Evolutionary conservation across 1,140 invertebrate genomes (phyloP), one percentile per base, ranked within the genome.

Genomic region (Tetraneura akinire): DNA sequence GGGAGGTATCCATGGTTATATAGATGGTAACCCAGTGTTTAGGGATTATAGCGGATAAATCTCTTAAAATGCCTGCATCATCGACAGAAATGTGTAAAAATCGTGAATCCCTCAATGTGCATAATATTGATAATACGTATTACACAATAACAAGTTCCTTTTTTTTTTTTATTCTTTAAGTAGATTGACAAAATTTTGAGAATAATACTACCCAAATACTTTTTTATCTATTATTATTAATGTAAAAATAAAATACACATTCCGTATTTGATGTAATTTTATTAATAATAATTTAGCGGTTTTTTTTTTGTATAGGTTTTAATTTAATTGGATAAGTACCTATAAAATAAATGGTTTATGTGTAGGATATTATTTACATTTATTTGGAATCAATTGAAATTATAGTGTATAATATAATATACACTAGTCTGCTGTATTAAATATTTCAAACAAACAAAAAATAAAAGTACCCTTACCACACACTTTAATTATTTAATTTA

Each of bases 401-500:
- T 45, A 16, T 47, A 23, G 37, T n/a, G 1, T 47, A 66, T 0
- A n/a, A n/a, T n/a, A n/a, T n/a, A n/a, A n/a, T n/a, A 2, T 42
- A 23, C 45, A n/a, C 0, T 45, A 23, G 42, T 23, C 0, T 18
- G 49, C 21, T 49, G 1, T n/a, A 5, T 18, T 3, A 3, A 70
- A 18, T 49, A 1, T 70, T 49, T 49, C 29, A 29, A 11, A 71
- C 14, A 29, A 71, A 8, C n/a, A n/a, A n/a, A n/a, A n/a, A n/a
- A n/a, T n/a, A n/a, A n/a, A n/a, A 68, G 47, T 47, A 51, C 8
- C 68, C 68, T 13, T 32, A 71, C 0, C n/a, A 71, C 0, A 1
- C 29, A 71, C 49, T 71, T 29, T 11, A 71, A 71, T 71, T 71
- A 71, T 71, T 68, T 71, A 71, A 51, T 71, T 23, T 29, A 51